Percentiles rank a stretch among this genome's conserved stretches.
These are phyloP conservation scores for Siphonodentalium dalli DNA, from an alignment of 2,888 invertebrate genomes.

Conservation along the genomic window DNA sequence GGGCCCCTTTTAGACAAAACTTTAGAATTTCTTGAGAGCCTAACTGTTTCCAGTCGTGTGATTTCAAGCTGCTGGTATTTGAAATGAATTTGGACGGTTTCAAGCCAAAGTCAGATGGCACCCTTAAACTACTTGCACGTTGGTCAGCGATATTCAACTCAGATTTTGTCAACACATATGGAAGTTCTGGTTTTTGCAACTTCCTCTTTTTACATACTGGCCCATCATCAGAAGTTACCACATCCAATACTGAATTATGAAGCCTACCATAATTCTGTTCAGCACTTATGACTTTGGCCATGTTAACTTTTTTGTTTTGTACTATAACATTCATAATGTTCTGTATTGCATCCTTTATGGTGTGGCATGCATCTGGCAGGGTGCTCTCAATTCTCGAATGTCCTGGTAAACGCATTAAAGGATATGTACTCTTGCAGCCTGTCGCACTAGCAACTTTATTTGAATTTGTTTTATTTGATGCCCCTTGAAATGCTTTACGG, in stretches of 20 bases:
- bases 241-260: neutral
- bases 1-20: neutral
- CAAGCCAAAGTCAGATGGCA: slow-evolving; percentile 2
- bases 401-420: neutral
- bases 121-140: neutral
- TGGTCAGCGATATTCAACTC: slow-evolving; percentile 2
- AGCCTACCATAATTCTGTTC: neutral
- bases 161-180: neutral
- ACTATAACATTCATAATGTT: slow-evolving; percentile 2
- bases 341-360: slow-evolving; percentile 8
- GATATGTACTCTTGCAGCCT: slow-evolving; percentile 3
- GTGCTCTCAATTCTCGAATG: neutral
- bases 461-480: neutral
- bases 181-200: neutral
- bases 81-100: slow-evolving; percentile 1
- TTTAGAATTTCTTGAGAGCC: neutral
- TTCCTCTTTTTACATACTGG: neutral
- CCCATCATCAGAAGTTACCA: neutral
- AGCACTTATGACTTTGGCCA: neutral
- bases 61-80: neutral
- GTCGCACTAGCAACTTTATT: slow-evolving; percentile 1
- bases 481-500: slow-evolving; percentile 1
- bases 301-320: neutral
- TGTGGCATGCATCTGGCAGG: slow-evolving; percentile 6
- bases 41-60: slow-evolving; percentile 7